Base-by-base conservation (phyloP, 2,113 vertebrate species). In the Tetrao urogallus region DNA sequence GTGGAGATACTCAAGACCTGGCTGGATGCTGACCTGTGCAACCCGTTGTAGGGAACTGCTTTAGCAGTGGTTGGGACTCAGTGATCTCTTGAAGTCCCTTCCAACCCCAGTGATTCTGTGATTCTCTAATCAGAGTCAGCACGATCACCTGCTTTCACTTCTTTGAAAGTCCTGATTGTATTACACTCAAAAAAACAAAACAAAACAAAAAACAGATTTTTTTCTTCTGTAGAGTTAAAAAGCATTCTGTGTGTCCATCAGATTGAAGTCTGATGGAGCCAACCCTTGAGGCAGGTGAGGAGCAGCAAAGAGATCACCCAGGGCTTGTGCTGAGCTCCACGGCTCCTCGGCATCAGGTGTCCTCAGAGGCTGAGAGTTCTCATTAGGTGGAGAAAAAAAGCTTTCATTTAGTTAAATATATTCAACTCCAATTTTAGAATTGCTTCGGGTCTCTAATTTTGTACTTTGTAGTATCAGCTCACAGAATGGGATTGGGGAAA, bases 221-320 rank as follows among this genome's bases (percentile, higher is more conserved):
- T 82, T 71, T 42, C 64, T 91, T 75, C 90, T 1, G 3, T n/a
- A 74, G 80, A 88, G 86, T 80, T 81, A 56, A 67, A 86, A 93
- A 83, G 42, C 76, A 92, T 82, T 60, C 77, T 2, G n/a, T 52
- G 71, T 0, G 27, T 93, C 88, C 83, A 92, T 95, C 95, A 91
- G 93, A 96, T 88, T 90, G 90, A 92, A 86, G 93, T 78, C 96
- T 96, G 70, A 86, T 90, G 90, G 90, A 90, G 95, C 92, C 90
- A 74, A 81, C 86, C n/a, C 88, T 93, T 83, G 95, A 95, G 76
- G 13, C n/a, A 78, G 93, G 94, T 96, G 92, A 86, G 93, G 92
- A 96, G 86, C 90, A 67, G 54, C 0, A 17, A 88, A 85, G 85
- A 85, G 92, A 91, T 96, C 96, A 88, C 92, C 93, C 92, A 71